These are phyloP conservation scores for Andrena cerasifolii DNA, from an alignment of 1,140 invertebrate genomes.

Conservation along the genomic window DNA sequence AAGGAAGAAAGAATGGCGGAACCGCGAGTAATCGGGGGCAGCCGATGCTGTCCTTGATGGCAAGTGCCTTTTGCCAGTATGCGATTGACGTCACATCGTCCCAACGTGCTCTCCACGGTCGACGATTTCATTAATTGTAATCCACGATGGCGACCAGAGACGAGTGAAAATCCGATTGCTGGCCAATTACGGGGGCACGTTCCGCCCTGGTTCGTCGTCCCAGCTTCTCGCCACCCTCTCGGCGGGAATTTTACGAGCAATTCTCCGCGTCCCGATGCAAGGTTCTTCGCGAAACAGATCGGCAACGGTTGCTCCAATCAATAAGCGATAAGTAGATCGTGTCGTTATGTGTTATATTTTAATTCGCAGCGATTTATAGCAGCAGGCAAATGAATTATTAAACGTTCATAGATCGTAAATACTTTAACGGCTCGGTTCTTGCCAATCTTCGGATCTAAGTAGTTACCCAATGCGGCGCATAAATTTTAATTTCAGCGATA, in stretches of 20 bases:
- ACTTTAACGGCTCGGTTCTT: too few relatives aligned
- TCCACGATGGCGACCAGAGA: conserved; percentile 47
- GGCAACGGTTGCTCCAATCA: too few relatives aligned
- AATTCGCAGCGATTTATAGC: too few relatives aligned
- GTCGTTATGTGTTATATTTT: too few relatives aligned
- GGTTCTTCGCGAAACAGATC: too few relatives aligned
- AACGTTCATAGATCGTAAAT: too few relatives aligned
- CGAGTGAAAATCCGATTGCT: conserved; percentile 57
- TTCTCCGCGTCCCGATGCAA: too few relatives aligned
- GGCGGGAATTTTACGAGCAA: not conserved
- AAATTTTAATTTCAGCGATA: too few relatives aligned
- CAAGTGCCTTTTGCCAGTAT: conserved; percentile 61
- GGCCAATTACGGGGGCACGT: conserved; percentile 34
- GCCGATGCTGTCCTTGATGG: conserved; percentile 64
- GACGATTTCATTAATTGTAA: conserved; percentile 71
- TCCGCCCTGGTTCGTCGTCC: conserved; percentile 11
- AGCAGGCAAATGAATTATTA: too few relatives aligned
- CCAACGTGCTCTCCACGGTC: conserved; percentile 47
- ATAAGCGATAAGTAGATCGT: too few relatives aligned
- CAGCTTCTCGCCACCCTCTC: not conserved
- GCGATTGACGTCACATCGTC: conserved; percentile 69
- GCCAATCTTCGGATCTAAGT: too few relatives aligned
- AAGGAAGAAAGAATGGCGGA: conserved; percentile 36
- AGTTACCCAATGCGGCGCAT: too few relatives aligned
- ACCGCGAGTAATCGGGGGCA: conserved; percentile 44